A percentile compares a stretch with the other conserved stretches of the same genome.
These are phyloP conservation scores for Passer montanus DNA, from an alignment of 2,113 vertebrate genomes.

Conservation along the genomic window DNA sequence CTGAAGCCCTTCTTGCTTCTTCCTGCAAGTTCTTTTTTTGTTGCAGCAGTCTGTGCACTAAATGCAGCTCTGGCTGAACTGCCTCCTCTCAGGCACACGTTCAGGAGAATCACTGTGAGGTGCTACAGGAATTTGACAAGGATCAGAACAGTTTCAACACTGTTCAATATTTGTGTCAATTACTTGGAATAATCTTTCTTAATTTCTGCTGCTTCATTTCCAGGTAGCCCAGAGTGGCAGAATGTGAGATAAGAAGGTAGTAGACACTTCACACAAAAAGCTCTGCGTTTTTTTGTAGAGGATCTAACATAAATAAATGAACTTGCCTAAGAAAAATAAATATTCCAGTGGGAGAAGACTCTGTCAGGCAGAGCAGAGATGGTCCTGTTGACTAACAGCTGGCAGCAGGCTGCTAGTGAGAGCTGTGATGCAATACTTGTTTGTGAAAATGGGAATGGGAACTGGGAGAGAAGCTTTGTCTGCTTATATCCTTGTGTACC, in stretches of 20 bases:
- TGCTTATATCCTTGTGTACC: not conserved
- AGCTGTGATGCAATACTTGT: not conserved
- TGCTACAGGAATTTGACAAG: not conserved
- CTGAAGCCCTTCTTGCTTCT: conserved; percentile 13
- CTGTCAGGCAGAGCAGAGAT: not conserved
- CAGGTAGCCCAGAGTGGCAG: not conserved
- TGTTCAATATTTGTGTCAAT: not conserved
- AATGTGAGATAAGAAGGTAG: not conserved
- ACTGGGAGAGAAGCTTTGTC: not conserved
- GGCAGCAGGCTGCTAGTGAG: not conserved
- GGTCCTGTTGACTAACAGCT: not conserved
- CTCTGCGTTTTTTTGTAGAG: not conserved
- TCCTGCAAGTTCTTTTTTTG: not conserved
- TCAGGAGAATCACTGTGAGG: not conserved
- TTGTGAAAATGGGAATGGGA: not conserved
- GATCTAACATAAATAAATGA: not conserved
- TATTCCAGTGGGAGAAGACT: not conserved
- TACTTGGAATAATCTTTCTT: not conserved
- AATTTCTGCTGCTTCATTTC: not conserved
- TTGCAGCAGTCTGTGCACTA: not conserved
- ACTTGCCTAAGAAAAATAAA: not conserved
- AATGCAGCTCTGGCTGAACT: not conserved
- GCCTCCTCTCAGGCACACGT: not conserved
- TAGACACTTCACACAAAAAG: not conserved
- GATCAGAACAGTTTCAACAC: not conserved